Evolutionary conservation across 1,140 invertebrate species (phyloP), one percentile per base, ranked within the genome.

Genomic region (Drosophila mojavensis): DNA sequence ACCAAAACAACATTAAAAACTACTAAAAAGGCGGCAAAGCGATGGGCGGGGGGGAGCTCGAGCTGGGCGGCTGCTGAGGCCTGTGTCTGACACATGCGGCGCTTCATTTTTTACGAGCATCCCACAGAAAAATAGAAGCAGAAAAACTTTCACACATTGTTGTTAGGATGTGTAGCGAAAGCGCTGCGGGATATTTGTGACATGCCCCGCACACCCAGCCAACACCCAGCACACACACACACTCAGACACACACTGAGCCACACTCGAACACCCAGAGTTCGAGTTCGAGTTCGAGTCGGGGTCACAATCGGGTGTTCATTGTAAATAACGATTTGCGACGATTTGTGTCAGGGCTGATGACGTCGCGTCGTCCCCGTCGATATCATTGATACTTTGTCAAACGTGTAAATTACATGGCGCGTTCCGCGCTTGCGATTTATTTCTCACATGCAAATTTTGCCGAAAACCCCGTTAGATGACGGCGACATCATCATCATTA

Each of bases 81-180:
- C 83, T 88, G 83, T 89, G 73, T 75, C 80, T 88, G 83, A 90
- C 84, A 89, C 84, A 90, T 90, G 85, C 78, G 81, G 84, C 59
- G 85, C 78, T 80, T 75, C 73, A 69, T 78, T 80, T 80, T 78
- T 70, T 83, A 54, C 58, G 56, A 62, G 58, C 53, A 81, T 24
- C 5, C 43, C 33, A 33, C 20, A 2, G n/a, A 15, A 15, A 45
- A 45, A 45, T 6, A n/a, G n/a, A 45, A 45, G n/a, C n/a, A 47
- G 90, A 90, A 85, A 90, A 89, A 89, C 82, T 90, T 90, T 90
- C 86, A 90, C 86, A 90, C 86, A 90, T 90, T 90, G 79, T 90
- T 90, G 77, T 75, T 53, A 75, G 82, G 74, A 86, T 85, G 81
- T 90, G 86, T 85, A 86, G 79, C 75, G 72, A 78, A 86, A 83